Base-by-base conservation (phyloP, 2,113 vertebrate species). In the Microtus pennsylvanicus region DNA sequence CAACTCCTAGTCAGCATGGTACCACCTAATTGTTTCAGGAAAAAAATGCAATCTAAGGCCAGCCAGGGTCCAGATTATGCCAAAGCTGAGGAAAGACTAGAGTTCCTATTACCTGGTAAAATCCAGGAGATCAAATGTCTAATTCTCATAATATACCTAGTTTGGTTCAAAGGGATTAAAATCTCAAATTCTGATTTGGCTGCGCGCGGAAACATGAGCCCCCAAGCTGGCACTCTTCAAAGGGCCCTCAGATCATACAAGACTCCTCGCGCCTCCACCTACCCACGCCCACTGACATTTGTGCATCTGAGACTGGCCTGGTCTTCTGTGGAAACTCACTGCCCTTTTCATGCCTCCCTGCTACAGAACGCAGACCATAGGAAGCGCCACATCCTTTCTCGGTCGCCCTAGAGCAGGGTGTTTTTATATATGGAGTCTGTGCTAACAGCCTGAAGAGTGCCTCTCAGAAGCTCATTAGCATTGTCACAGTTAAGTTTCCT, bases 181-280 rank as follows among this genome's bases (percentile, higher is more conserved):
- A 89, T 94, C 94, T 95, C 96, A 94, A 92, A 94, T 96, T 96
- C 89, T 92, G 85, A 92, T 85, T 95, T 52, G 91, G 81, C 74
- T 94, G 75, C 55, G 83, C 86, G 72, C 63, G 80, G 81, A 97
- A 97, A 94, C 74, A 93, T 0, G n/a, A 98, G 87, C 58, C 89
- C 58, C 75, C 80, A 85, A 87, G 0, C 21, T 13, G 0, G 1
- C 90, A 42, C 1, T 80, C 92, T 72, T 97, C 94, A 89, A 96
- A 93, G 47, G 5, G 47, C 61, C 65, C 35, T 47, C 47, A 61
- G 80, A 82, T 61, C 65, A 47, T 21, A 42, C n/a, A 35, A 74
- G 0, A 74, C 55, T 42, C 65, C 47, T n/a, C 76, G 63, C 0
- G 7, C 90, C 74, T 9, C 0, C 30, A 3, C 58, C 86, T 42